These are phyloP conservation scores for Thaumatotibia leucotreta DNA, from an alignment of 1,140 invertebrate genomes.

Conservation along the genomic window DNA sequence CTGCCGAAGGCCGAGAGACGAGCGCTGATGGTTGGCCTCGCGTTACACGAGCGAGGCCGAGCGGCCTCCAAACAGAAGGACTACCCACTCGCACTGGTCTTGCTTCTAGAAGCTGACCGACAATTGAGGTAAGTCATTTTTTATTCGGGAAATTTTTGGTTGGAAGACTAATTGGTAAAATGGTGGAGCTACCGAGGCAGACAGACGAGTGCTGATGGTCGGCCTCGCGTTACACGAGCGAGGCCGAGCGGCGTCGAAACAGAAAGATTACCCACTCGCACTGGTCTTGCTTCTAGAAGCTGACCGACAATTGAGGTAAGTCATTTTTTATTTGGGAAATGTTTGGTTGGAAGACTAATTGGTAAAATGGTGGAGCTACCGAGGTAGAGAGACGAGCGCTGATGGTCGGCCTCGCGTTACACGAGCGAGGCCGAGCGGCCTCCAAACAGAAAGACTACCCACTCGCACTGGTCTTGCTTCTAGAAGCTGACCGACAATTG, in stretches of 20 bases:
- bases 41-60: conserved; percentile 86
- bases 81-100: conserved; percentile 82
- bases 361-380: conserved; percentile 84
- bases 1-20: conserved; percentile 82
- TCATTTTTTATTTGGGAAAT: too few species aligned
- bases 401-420: conserved; percentile 84
- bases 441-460: conserved; percentile 81
- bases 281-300: conserved; percentile 86
- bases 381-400: conserved; percentile 80
- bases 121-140: conserved; percentile 84
- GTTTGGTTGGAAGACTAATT: conserved; percentile 84
- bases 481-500: conserved; percentile 87
- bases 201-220: conserved; percentile 82
- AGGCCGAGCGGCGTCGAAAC: conserved; percentile 81
- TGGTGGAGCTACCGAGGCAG: conserved; percentile 81
- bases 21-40: conserved; percentile 83
- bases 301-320: conserved; percentile 84
- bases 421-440: conserved; percentile 85
- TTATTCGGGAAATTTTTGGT: too few species aligned
- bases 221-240: conserved; percentile 88
- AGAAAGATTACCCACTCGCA: conserved; percentile 81
- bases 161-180: conserved; percentile 87
- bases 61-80: conserved; percentile 81
- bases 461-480: conserved; percentile 82
- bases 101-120: conserved; percentile 86